Conservation (phyloP, 2,888 invertebrate species). For the Cheilosia scutellata region DNA sequence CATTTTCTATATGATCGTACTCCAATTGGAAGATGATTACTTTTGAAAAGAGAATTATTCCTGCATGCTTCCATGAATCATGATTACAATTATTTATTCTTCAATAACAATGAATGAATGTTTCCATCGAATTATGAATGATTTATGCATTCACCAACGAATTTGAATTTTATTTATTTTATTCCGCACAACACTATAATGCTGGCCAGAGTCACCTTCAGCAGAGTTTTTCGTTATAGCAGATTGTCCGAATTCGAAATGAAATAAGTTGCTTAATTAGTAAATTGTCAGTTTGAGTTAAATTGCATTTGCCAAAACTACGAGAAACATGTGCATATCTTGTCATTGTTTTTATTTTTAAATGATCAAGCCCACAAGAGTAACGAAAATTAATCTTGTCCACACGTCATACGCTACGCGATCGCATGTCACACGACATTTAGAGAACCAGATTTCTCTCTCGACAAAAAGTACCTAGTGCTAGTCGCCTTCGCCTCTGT, state of each 20-base stretch:
- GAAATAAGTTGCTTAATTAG: slow-evolving; percentile 1
- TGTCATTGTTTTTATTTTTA: background rate
- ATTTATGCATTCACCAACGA: too few species aligned
- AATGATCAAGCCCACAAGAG: slow-evolving; percentile 4
- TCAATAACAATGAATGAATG: too few species aligned
- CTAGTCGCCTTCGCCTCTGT: slow-evolving; percentile 12
- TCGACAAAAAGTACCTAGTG: background rate
- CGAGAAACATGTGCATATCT: background rate
- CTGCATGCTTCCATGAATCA: too few species aligned
- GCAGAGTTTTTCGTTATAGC: background rate
- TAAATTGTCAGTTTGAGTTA: slow-evolving; percentile 3
- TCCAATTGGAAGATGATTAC: too few species aligned
- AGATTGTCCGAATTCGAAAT: background rate
- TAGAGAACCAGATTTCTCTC: slow-evolving; percentile 40
- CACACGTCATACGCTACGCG: slow-evolving; percentile 8
- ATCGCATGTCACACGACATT: slow-evolving; percentile 19
- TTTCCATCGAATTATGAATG: too few species aligned
- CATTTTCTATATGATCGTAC: too few species aligned
- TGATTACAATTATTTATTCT: too few species aligned
- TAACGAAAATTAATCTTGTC: slow-evolving; percentile 27
- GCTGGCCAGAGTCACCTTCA: background rate
- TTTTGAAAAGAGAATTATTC: too few species aligned
- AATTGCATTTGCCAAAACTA: background rate
- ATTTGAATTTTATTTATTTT: too few species aligned
- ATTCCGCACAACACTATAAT: too few species aligned